Evolutionary conservation across 2,888 invertebrate genomes (phyloP), one percentile per base, ranked within the genome.

Genomic region (Carpatolechia fugitivella): DNA sequence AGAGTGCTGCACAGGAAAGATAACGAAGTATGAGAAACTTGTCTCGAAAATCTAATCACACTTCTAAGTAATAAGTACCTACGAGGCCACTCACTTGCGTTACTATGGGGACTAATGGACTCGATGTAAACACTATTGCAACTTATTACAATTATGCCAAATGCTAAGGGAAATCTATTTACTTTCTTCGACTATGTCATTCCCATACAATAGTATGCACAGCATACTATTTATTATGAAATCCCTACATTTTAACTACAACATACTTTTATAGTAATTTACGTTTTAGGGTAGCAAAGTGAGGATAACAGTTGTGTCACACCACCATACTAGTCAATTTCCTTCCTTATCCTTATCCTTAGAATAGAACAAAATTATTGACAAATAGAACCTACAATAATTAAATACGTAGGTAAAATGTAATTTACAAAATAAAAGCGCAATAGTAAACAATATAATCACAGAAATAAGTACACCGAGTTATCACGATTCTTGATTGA

Each of bases 311-410:
- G 72, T 73, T 74, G 74, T 78, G 67, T 75, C 84, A 85, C 85
- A 84, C 76, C 74, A 82, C 76, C 76, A 74, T 67, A 67, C 54
- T 68, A 78, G 78, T 78, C 78, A 79, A 82, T 76, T 73, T 64
- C 8, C 61, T 57, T n/a, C n/a, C 56, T 60, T 30, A 30, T n/a
- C n/a, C n/a, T n/a, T 10, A 30, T 14, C 5, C n/a, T 13, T 13
- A 1, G 14, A 38, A 35, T 14, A 38, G 7, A 4, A 1, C 14
- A 14, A 38, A 11, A 38, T 30, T 46, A 24, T 30, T 46, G 18
- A 16, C 14, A 31, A 47, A 30, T 14, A 2, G 8, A 31, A 29
- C 24, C 13, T 29, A 44, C 24, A 64, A 70, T 80, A 82, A 79
- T 76, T 82, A 81, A 76, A n/a, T n/a, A 70, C 62, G 60, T 62